Conservation (phyloP, 2,113 vertebrate species). For the Heteronetta atricapilla region DNA sequence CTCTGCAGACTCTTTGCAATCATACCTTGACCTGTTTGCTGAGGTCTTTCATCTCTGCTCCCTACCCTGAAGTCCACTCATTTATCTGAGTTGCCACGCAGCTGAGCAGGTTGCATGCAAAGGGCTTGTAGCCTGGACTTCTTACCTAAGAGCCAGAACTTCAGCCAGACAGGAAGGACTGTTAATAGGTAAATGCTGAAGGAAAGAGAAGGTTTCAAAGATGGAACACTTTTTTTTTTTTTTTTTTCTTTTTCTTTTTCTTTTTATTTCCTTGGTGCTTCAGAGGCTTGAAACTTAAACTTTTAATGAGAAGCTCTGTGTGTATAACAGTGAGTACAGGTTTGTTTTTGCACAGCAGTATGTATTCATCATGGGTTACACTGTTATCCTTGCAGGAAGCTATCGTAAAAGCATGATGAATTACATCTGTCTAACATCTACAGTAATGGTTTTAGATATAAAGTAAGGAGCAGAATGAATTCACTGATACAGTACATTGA, state of each 20-base stretch:
- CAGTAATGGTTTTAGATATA: neutral
- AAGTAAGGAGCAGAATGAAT: neutral
- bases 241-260: neutral
- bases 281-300: neutral
- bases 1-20: neutral
- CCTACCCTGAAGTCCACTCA: neutral
- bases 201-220: neutral
- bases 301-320: neutral
- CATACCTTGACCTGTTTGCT: neutral
- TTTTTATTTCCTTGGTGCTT: neutral
- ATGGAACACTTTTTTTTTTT: neutral
- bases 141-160: neutral
- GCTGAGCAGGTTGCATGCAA: neutral
- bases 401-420: neutral
- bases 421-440: neutral
- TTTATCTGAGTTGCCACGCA: neutral
- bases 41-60: neutral
- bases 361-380: neutral
- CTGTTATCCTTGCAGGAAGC: neutral
- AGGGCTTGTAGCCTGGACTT: neutral
- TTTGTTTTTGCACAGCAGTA: neutral
- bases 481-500: neutral
- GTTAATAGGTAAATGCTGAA: neutral
- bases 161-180: neutral
- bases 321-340: neutral